Percentiles rank a stretch among this genome's conserved stretches.
Conservation (phyloP, 2,797 vertebrate genomes). For the Periophthalmus magnuspinnatus region DNA sequence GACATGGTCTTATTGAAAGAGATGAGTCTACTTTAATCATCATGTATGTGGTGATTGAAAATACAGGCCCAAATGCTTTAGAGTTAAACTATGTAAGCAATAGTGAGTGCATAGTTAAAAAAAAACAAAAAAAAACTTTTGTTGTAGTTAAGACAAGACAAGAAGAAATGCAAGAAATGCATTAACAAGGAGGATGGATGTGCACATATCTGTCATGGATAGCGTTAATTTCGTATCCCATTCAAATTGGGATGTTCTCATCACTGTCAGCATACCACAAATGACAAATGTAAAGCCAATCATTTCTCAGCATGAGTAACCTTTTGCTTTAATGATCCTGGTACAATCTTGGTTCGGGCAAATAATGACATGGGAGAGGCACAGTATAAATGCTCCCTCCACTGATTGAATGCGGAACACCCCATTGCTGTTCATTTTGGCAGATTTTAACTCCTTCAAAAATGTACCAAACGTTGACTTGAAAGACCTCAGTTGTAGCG, state of each 20-base stretch:
- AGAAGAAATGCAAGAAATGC: no score
- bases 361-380: conserved; percentile 14
- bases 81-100: neutral
- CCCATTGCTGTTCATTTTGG: neutral
- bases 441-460: neutral
- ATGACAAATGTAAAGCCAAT: conserved; percentile 6
- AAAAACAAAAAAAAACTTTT: no score
- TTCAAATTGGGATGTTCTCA: neutral
- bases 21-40: neutral
- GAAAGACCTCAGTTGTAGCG: no score
- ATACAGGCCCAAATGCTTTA: no score
- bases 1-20: neutral
- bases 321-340: conserved; percentile 8
- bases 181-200: neutral
- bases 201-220: neutral
- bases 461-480: no score
- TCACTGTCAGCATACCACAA: conserved; percentile 74
- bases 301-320: neutral
- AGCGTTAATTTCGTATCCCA: neutral
- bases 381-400: neutral
- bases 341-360: neutral
- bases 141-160: no score
- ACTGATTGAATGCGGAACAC: neutral
- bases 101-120: no score
- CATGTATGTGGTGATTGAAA: neutral